Conservation (phyloP, 2,797 vertebrate genomes). For the Gila robusta region DNA sequence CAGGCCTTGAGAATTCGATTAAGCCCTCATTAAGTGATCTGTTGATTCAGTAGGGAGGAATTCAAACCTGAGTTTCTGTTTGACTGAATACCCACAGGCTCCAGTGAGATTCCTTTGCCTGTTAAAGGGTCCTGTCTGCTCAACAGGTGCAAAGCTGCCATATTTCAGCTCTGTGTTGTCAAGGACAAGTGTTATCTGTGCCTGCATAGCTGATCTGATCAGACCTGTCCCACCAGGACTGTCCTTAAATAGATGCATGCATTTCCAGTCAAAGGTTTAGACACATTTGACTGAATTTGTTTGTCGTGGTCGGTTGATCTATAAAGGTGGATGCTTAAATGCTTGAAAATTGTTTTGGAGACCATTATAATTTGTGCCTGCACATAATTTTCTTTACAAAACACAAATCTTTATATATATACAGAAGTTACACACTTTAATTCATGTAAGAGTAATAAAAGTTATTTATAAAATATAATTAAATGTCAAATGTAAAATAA, state of each 20-base stretch:
- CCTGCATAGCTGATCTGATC: slow-evolving; percentile 26
- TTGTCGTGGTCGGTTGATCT: background rate
- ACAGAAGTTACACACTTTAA: background rate
- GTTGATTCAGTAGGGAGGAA: slow-evolving; percentile 17
- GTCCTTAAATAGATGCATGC: background rate
- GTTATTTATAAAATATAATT: background rate
- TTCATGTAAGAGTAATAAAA: background rate
- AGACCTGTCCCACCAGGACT: slow-evolving; percentile 8
- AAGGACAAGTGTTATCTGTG: slow-evolving; percentile 57
- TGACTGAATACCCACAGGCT: slow-evolving; percentile 38
- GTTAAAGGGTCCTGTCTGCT: slow-evolving; percentile 52
- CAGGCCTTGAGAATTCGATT: slow-evolving; percentile 50
- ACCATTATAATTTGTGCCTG: background rate
- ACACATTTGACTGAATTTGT: background rate
- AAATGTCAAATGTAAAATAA: background rate
- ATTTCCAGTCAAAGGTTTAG: background rate
- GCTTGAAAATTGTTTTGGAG: background rate
- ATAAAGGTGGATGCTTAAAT: background rate
- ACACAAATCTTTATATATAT: too few relatives aligned
- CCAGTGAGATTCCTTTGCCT: slow-evolving; percentile 44
- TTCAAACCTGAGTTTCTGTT: background rate
- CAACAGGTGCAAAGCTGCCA: slow-evolving; percentile 68
- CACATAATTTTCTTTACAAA: background rate
- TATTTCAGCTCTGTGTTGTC: slow-evolving; percentile 55
- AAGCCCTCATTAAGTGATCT: slow-evolving; percentile 13